phyloP scores from a whole-genome alignment of 2,113 vertebrate species.

The Nycticorax nycticorax region DNA sequence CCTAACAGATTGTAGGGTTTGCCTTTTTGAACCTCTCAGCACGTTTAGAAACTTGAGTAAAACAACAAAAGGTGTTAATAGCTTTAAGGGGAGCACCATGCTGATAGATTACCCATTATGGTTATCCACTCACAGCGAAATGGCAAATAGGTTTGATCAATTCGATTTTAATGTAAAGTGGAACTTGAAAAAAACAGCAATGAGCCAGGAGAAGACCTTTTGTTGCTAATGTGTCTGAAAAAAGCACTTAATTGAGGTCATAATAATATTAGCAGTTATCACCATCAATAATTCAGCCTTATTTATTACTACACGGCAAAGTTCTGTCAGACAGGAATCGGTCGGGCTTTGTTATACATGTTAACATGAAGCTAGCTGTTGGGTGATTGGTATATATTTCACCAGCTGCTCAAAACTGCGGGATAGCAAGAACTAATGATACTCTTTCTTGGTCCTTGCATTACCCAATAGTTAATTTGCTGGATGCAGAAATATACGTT shows the following conservation, averaged over 20 bases:
- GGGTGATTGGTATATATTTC: slow-evolving; percentile 66
- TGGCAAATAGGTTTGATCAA: slow-evolving; percentile 92
- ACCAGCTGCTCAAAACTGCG: slow-evolving; percentile 64
- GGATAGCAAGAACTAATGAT: slow-evolving; percentile 49
- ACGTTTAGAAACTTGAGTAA: slow-evolving; percentile 81
- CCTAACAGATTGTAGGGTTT: slow-evolving; percentile 84
- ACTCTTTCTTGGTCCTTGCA: slow-evolving; percentile 18
- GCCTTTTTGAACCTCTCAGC: slow-evolving; percentile 87
- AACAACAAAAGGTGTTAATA: slow-evolving; percentile 98
- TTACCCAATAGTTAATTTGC: slow-evolving; percentile 52
- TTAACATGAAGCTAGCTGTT: slow-evolving; percentile 50
- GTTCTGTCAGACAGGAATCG: slow-evolving; percentile 72
- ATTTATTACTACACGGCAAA: slow-evolving; percentile 79
- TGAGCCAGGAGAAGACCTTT: slow-evolving; percentile 76
- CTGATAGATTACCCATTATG: slow-evolving; percentile 94
- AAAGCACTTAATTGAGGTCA: slow-evolving; percentile 85
- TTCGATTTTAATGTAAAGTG: slow-evolving; percentile 88
- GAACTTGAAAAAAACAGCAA: slow-evolving; percentile 68
- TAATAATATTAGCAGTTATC: slow-evolving; percentile 84
- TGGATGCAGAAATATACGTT: not conserved
- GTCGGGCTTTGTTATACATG: slow-evolving; percentile 69
- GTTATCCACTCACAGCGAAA: slow-evolving; percentile 85
- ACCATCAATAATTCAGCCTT: slow-evolving; percentile 83
- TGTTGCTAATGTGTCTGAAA: slow-evolving; percentile 83
- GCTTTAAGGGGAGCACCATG: slow-evolving; percentile 89